Base-by-base conservation (phyloP, 2,113 vertebrate genomes). In the Psittacula cyanocephala region DNA sequence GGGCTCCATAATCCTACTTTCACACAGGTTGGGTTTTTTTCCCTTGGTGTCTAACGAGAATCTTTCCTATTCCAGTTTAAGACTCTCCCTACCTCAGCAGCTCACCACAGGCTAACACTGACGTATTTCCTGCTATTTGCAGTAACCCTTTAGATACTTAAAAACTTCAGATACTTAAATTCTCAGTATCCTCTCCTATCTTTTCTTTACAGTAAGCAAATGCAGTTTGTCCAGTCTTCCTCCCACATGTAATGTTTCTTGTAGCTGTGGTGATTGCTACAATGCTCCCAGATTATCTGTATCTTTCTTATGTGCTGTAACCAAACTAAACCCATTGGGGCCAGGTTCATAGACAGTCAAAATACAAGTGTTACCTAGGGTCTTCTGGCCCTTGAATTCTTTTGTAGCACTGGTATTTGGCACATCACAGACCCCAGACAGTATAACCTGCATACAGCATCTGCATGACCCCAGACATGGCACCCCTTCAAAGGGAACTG, bases 21-120 rank as follows among this genome's bases (percentile, higher is more conserved):
- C 17, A 69, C 16, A 76, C 75, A 77, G 31, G 6, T 1, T 19
- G 5, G 0, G 0, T 0, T 27, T 67, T 67, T 44, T n/a, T 1
- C 25, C 43, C 22, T 49, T 70, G 7, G 15, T 52, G 43, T 49
- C 29, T 59, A 70, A 14, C 6, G 77, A 83, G 49, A 74, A 67
- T 63, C 28, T 67, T 81, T 29, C 16, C 20, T 55, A 14, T 39
- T 88, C 35, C 25, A 68, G 6, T 2, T 86, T 44, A 83, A 88
- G 12, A 12, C 4, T 74, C 24, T 72, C 31, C 28, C 31, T 68
- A 52, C 19, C n/a, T 86, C 49, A 83, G 10, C 31, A 77, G 78
- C 49, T 92, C 76, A 77, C 25, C 53, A 43, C 29, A 92, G 31
- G 29, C 17, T 52, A 80, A 63, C 52, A 47, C 5, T 43, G 49